Conservation (phyloP, 2,113 vertebrate genomes). For the Lates calcarifer region DNA sequence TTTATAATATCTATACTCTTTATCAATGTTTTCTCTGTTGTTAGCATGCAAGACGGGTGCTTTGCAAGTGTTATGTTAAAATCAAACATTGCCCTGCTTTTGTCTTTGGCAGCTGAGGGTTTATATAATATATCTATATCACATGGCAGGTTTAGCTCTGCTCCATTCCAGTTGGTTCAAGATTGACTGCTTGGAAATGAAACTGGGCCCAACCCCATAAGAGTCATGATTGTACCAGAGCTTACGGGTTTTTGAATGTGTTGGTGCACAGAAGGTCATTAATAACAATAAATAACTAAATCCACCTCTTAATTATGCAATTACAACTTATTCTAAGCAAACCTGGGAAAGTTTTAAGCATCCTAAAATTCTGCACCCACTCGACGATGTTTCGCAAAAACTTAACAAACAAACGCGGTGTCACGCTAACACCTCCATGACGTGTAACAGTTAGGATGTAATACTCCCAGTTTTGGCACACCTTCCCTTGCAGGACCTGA, state of each 20-base stretch:
- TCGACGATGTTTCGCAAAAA: conserved; percentile 38
- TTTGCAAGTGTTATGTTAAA: conserved; percentile 62
- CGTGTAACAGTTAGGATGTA: conserved; percentile 42
- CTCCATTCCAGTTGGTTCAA: conserved; percentile 37
- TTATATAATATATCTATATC: conserved; percentile 28
- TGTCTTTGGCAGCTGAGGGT: conserved; percentile 75
- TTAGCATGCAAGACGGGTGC: conserved; percentile 74
- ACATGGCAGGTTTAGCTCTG: conserved; percentile 39
- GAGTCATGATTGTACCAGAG: conserved; percentile 68
- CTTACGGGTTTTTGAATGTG: conserved; percentile 46
- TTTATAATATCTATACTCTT: conserved; percentile 70
- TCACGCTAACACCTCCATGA: conserved; percentile 30
- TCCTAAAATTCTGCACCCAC: conserved; percentile 21
- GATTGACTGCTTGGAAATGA: conserved; percentile 50
- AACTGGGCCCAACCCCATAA: conserved; percentile 48
- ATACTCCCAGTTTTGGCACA: conserved; percentile 63
- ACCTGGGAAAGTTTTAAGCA: conserved; percentile 29
- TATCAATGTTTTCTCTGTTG: conserved; percentile 52
- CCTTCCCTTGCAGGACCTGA: conserved; percentile 42
- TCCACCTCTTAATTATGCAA: conserved; percentile 39
- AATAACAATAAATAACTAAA: conserved; percentile 53
- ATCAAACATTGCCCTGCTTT: conserved; percentile 66
- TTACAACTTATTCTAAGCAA: conserved; percentile 40
- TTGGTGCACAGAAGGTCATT: conserved; percentile 36
- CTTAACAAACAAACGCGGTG: conserved; percentile 25